These are phyloP conservation scores for Sorex fumeus DNA, from an alignment of 2,113 vertebrate species.

Conservation along the genomic window DNA sequence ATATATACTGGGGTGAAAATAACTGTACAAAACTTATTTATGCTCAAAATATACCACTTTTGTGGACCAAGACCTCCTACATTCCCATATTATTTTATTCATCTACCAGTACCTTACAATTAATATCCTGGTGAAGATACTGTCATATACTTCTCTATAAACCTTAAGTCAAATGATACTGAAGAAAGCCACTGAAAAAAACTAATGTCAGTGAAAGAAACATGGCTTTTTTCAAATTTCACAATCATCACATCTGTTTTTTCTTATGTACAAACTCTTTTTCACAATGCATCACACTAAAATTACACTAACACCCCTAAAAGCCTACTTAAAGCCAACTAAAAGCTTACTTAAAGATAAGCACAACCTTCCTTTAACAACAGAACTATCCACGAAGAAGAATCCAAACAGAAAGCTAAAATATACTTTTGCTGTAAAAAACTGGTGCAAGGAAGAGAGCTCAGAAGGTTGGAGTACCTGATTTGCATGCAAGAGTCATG, in stretches of 20 bases:
- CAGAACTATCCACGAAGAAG: slow-evolving; percentile 53
- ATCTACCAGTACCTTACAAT: neutral
- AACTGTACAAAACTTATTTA: neutral
- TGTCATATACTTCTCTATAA: neutral
- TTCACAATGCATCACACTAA: slow-evolving; percentile 30
- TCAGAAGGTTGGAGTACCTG: too few species aligned
- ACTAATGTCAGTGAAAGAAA: slow-evolving; percentile 11
- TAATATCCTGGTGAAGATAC: slow-evolving; percentile 5
- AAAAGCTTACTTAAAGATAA: slow-evolving; percentile 32
- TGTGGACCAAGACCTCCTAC: neutral
- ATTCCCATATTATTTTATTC: neutral
- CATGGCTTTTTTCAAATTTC: slow-evolving; percentile 7
- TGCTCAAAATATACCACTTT: neutral
- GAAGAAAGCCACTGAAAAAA: neutral
- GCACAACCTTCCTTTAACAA: slow-evolving; percentile 17
- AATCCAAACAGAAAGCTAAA: slow-evolving; percentile 56
- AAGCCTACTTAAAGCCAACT: too few species aligned
- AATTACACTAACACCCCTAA: slow-evolving; percentile 16
- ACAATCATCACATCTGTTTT: neutral
- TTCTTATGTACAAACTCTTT: neutral
- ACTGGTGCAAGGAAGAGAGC: neutral
- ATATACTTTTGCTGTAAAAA: slow-evolving; percentile 46
- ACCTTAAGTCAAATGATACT: neutral
- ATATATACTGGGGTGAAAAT: neutral
- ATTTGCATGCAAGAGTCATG: too few species aligned